phyloP scores from a whole-genome alignment of 2,113 vertebrate genomes.

The Mystacornis crossleyi region DNA sequence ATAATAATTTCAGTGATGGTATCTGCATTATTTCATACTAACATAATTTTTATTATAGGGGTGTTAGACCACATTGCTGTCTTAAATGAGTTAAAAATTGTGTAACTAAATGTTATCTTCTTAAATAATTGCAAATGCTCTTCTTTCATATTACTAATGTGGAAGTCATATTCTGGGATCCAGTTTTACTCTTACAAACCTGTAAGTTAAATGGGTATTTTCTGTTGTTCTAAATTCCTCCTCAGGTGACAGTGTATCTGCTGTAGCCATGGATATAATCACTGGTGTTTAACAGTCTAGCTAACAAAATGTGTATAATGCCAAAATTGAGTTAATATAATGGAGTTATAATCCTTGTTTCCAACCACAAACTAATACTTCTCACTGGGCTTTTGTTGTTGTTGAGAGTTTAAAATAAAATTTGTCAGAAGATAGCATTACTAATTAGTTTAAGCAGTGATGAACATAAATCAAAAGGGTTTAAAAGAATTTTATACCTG shows the following conservation, averaged over 20 bases:
- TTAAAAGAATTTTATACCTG: background rate
- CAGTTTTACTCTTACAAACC: background rate
- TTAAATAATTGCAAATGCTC: background rate
- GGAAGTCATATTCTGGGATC: slow-evolving; percentile 2
- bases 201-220: background rate
- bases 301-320: background rate
- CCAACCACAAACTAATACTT: background rate
- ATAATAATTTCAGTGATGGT: background rate
- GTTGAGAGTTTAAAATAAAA: background rate
- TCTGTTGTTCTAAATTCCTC: background rate
- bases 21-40: background rate
- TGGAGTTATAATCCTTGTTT: background rate
- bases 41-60: background rate
- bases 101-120: background rate
- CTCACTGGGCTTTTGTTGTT: background rate
- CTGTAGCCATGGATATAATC: background rate
- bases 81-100: background rate
- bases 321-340: background rate
- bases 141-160: background rate
- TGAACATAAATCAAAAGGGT: background rate
- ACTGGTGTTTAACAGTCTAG: background rate
- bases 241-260: background rate
- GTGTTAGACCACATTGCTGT: background rate
- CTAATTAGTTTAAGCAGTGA: slow-evolving; percentile 1
- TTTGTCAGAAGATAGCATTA: background rate